phyloP scores from a whole-genome alignment of 2,888 invertebrate species.

The Lepidonotus clava region DNA sequence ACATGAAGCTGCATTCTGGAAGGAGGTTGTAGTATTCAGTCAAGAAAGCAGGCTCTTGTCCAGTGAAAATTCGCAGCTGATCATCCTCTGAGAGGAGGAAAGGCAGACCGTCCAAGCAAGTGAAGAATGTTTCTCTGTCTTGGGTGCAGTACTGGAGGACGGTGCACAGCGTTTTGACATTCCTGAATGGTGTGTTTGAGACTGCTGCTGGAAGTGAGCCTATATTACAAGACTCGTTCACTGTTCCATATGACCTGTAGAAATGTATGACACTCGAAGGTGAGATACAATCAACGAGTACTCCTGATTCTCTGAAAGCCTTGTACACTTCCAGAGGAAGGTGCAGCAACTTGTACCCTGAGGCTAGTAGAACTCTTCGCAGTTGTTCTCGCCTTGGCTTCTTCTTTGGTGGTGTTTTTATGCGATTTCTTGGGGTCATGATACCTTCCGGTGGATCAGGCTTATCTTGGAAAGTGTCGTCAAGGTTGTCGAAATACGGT shows the following conservation, averaged over 20 bases:
- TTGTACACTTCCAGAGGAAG: slow-evolving; percentile 64
- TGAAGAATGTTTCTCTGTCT: slow-evolving; percentile 61
- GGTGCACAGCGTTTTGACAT: slow-evolving; percentile 59
- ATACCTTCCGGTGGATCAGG: slow-evolving; percentile 13
- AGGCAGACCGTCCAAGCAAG: slow-evolving; percentile 63
- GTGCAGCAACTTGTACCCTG: slow-evolving; percentile 65
- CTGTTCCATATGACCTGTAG: slow-evolving; percentile 59
- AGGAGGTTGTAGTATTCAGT: slow-evolving; percentile 62
- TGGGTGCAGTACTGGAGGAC: slow-evolving; percentile 64
- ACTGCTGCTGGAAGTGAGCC: slow-evolving; percentile 62
- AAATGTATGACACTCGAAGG: slow-evolving; percentile 64
- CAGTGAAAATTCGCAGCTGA: slow-evolving; percentile 62
- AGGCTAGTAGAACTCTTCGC: slow-evolving; percentile 61
- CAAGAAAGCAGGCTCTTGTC: slow-evolving; percentile 63
- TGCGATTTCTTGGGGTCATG: slow-evolving; percentile 30
- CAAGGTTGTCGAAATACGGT: slow-evolving; percentile 64
- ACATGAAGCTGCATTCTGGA: slow-evolving; percentile 63
- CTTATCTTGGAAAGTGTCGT: slow-evolving; percentile 60
- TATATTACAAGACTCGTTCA: slow-evolving; percentile 56
- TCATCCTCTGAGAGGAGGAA: slow-evolving; percentile 65
- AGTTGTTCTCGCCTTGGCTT: slow-evolving; percentile 59
- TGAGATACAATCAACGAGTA: slow-evolving; percentile 63
- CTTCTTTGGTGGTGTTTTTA: slow-evolving; percentile 57
- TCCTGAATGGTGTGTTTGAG: slow-evolving; percentile 60
- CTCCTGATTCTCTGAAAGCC: slow-evolving; percentile 61